These are phyloP conservation scores for Antedon mediterranea DNA, from an alignment of 53 echinoderm and acorn worm species.

Conservation along the genomic window DNA sequence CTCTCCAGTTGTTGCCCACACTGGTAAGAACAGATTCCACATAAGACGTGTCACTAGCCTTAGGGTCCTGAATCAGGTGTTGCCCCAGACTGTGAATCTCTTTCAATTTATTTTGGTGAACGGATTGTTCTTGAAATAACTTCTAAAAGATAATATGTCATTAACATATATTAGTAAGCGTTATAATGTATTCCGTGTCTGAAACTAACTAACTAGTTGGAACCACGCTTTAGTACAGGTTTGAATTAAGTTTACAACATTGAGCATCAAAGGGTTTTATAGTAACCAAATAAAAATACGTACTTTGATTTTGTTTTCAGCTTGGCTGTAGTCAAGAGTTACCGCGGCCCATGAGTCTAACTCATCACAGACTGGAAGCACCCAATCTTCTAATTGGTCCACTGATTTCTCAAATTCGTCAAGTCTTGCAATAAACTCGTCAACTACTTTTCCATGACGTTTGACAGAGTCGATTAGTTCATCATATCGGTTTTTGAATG, in stretches of 20 bases:
- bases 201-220: no score
- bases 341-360: conserved; percentile 66
- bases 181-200: no score
- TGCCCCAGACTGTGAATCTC: conserved; percentile 68
- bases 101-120: conserved; percentile 8
- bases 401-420: conserved; percentile 71
- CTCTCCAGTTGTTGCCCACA: conserved; percentile 83
- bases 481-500: conserved; percentile 59
- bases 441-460: conserved; percentile 66
- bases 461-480: conserved; percentile 23
- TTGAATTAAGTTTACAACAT: no score
- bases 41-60: conserved; percentile 84
- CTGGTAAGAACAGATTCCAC: conserved; percentile 82
- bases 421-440: conserved; percentile 34
- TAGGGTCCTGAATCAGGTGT: conserved; percentile 72
- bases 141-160: neutral
- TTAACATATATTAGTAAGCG: no score
- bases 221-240: no score
- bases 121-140: neutral
- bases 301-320: neutral
- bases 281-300: neutral
- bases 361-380: conserved; percentile 61
- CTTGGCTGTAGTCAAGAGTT: conserved; percentile 23
- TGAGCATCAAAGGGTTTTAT: no score
- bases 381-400: conserved; percentile 90